These are phyloP conservation scores for Thalpophila matura DNA, from an alignment of 2,888 invertebrate genomes.

Conservation along the genomic window DNA sequence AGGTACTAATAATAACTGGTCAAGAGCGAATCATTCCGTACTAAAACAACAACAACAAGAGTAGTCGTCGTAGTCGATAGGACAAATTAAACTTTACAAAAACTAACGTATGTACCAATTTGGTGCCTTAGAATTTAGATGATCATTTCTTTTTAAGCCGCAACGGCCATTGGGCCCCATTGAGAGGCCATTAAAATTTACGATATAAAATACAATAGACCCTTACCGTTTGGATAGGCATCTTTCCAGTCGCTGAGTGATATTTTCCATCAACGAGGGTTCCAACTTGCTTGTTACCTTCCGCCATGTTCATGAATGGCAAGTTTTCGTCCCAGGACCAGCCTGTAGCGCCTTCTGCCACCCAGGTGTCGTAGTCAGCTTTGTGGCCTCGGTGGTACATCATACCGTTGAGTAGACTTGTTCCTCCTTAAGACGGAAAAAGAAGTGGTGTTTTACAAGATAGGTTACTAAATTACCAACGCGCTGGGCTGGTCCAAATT, in stretches of 20 bases:
- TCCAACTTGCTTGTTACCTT: conserved; percentile 92
- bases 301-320: conserved; percentile 92
- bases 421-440: conserved; percentile 89
- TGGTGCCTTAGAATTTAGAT: too few relatives aligned
- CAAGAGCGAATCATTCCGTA: too few relatives aligned
- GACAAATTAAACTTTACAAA: too few relatives aligned
- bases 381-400: conserved; percentile 94
- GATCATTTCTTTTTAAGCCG: too few relatives aligned
- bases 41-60: too few relatives aligned
- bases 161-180: too few relatives aligned
- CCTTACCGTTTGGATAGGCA: conserved; percentile 87
- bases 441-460: neutral
- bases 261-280: conserved; percentile 86
- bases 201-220: neutral
- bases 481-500: too few relatives aligned
- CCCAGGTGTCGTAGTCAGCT: conserved; percentile 94
- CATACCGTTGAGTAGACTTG: conserved; percentile 94
- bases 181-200: too few relatives aligned
- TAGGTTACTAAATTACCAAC: too few relatives aligned
- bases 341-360: conserved; percentile 91
- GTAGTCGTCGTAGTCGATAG: too few relatives aligned
- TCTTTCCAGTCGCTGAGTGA: conserved; percentile 90
- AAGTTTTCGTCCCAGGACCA: conserved; percentile 94
- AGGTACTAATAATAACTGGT: too few relatives aligned
- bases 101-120: too few relatives aligned